These are phyloP conservation scores for Hydrotaea diabolus DNA, from an alignment of 2,888 invertebrate genomes.

Conservation along the genomic window DNA sequence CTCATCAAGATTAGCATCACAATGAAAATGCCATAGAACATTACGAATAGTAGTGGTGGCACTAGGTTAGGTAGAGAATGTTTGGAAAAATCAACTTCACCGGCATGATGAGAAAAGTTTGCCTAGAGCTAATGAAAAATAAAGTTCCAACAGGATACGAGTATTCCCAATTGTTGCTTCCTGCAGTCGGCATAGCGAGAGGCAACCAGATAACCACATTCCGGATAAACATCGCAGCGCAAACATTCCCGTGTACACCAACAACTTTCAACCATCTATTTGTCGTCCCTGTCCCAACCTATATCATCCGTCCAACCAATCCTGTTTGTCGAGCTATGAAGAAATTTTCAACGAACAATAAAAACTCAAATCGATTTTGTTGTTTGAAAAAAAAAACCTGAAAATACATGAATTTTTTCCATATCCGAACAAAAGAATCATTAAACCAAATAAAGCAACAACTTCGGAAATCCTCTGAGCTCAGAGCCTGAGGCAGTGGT, in stretches of 20 bases:
- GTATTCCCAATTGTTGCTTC: conserved; percentile 66
- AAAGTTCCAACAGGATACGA: conserved; percentile 37
- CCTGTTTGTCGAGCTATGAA: conserved; percentile 7
- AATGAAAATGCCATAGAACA: conserved; percentile 36
- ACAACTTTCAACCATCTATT: conserved; percentile 6
- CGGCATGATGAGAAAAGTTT: conserved; percentile 40
- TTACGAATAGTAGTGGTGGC: neutral
- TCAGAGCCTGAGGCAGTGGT: conserved; percentile 6
- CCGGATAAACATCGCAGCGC: conserved; percentile 40
- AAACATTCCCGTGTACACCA: neutral
- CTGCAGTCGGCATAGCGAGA: neutral
- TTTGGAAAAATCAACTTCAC: neutral
- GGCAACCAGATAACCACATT: conserved; percentile 33
- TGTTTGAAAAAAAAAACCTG: conserved; percentile 59
- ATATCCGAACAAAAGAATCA: conserved; percentile 64
- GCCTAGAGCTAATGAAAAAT: conserved; percentile 52
- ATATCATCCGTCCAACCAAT: conserved; percentile 5
- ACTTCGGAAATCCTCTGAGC: conserved; percentile 25
- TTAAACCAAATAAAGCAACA: conserved; percentile 68
- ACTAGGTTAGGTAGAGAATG: neutral
- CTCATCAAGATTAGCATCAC: conserved; percentile 60
- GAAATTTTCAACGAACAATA: conserved; percentile 39
- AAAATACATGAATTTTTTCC: conserved; percentile 64
- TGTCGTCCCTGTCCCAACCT: conserved; percentile 16
- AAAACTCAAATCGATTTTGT: conserved; percentile 62